Base-by-base conservation (phyloP, 2,888 invertebrate species). In the Gerris lacustris region DNA sequence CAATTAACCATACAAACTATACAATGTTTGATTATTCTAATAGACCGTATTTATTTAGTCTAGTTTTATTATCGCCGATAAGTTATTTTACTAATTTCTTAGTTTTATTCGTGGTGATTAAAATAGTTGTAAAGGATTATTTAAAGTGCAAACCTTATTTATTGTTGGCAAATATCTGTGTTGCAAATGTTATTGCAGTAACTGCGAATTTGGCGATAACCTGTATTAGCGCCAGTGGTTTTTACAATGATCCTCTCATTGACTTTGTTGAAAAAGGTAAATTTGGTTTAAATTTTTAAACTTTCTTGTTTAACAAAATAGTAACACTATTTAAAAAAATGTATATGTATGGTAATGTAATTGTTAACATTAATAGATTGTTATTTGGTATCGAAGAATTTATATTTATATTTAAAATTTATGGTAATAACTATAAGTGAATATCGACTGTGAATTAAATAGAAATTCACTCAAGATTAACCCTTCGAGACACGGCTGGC, bases 21-120 rank as follows among this genome's bases (percentile, higher is more conserved):
- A 55, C 55, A 11, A 55, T 55, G 55, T 55, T 55, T 15, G 55
- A 55, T 55, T 55, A 55, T 15, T 2, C 9, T 55, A 55, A 55
- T 15, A 55, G 55, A 55, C 55, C 55, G 9, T 55, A 55, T 55
- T 55, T 55, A 55, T 55, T 55, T 15, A 55, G 55, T 55, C 15
- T 55, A 5, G 55, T 55, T 55, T 55, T 9, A 11, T 55, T 15
- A 15, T 11, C 55, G 55, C 55, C 55, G 9, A 55, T 55, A 2
- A 55, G 55, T 55, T 55, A 55, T 55, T 55, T 55, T 55, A 55
- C 55, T 55, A 55, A 55, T 55, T 55, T 55, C 15, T 55, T 55
- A 55, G 15, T 55, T 1, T 15, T 55, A 11, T 55, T 11, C 5
- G 55, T 55, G 9, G 55, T 55, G 9, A 15, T 55, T 55, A 55